These are phyloP conservation scores for Capromys pilorides DNA, from an alignment of 2,797 vertebrate genomes.

Conservation along the genomic window DNA sequence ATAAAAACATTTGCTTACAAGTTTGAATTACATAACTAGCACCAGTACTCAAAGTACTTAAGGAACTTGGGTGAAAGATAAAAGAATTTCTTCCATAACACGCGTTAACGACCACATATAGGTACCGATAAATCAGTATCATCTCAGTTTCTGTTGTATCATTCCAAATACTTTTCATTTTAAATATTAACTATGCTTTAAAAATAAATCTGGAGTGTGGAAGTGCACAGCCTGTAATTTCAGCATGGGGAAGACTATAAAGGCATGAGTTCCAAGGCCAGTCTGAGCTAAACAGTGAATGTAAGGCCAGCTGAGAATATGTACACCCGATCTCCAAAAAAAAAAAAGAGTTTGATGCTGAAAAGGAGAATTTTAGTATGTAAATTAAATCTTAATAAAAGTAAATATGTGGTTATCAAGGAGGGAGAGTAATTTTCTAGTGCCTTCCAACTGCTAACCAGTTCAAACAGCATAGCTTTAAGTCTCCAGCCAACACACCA, in stretches of 20 bases:
- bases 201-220: slow-evolving; percentile 26
- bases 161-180: slow-evolving; percentile 39
- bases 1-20: background rate
- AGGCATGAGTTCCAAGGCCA: background rate
- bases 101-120: slow-evolving; percentile 22
- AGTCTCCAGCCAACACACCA: background rate
- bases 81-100: slow-evolving; percentile 50
- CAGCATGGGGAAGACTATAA: background rate
- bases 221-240: background rate
- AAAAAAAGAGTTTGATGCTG: background rate
- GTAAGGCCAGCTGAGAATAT: background rate
- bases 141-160: background rate
- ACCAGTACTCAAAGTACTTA: slow-evolving; percentile 33
- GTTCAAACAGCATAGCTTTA: slow-evolving; percentile 34
- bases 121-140: slow-evolving; percentile 10
- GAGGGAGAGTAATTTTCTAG: background rate
- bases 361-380: slow-evolving; percentile 7
- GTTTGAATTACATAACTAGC: slow-evolving; percentile 8
- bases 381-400: slow-evolving; percentile 36
- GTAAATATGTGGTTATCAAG: background rate
- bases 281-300: background rate
- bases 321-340: background rate
- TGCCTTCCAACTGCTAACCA: slow-evolving; percentile 22
- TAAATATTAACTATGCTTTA: slow-evolving; percentile 42
- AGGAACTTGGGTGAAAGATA: slow-evolving; percentile 35